A percentile compares a stretch with the other conserved stretches of the same genome.
phyloP scores from a whole-genome alignment of 2,797 vertebrate genomes.

The Anableps anableps region DNA sequence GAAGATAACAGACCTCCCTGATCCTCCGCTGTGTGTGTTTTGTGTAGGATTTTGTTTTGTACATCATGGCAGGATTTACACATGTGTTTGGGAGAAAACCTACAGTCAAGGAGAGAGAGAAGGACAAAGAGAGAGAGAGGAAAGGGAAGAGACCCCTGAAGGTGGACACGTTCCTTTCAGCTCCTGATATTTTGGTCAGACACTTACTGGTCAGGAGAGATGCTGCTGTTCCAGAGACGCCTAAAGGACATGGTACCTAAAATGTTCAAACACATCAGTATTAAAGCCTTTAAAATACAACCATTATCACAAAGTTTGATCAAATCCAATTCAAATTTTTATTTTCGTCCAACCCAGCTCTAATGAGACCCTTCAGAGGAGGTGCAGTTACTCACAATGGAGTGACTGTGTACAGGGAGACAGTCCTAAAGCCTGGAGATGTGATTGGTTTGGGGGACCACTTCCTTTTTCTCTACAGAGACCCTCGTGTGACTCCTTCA shows the following conservation, averaged over 20 bases:
- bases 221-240: constrained; percentile 74
- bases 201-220: constrained; percentile 87
- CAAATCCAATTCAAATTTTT: neutral
- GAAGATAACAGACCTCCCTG: constrained; percentile 79
- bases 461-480: constrained; percentile 92
- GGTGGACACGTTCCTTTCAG: constrained; percentile 91
- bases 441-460: constrained; percentile 90
- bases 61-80: constrained; percentile 90
- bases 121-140: constrained; percentile 83
- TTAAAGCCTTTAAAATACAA: neutral
- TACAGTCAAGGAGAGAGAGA: constrained; percentile 86
- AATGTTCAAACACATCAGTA: neutral
- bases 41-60: constrained; percentile 91
- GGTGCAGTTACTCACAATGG: constrained; percentile 91
- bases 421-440: constrained; percentile 88
- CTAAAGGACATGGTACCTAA: constrained; percentile 77
- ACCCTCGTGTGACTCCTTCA: constrained; percentile 85
- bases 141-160: constrained; percentile 86
- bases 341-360: constrained; percentile 63
- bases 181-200: constrained; percentile 89
- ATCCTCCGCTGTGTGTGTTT: constrained; percentile 57
- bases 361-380: constrained; percentile 89
- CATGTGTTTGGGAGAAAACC: constrained; percentile 90
- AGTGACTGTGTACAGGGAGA: constrained; percentile 85
- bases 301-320: neutral